Evolutionary conservation across 2,797 vertebrate species (phyloP), one percentile per base, ranked within the genome.

Genomic region (Enteromius argenteus): DNA sequence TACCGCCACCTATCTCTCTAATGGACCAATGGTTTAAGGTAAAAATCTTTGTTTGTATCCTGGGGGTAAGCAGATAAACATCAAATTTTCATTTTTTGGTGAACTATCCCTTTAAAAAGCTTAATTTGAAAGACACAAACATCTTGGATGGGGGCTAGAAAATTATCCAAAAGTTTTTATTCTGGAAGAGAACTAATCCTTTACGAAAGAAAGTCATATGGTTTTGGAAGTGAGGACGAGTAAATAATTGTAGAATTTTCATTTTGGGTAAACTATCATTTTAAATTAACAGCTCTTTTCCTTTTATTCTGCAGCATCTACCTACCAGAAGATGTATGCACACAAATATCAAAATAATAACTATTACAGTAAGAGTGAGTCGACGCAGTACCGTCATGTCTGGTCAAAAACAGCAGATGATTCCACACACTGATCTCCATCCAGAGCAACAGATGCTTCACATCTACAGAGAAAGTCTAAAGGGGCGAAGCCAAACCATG

Each of bases 261-360:
- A 9, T 39, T 68, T 58, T n/a, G 13, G 32, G 1, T 30, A 49
- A 79, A 39, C 27, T 23, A 5, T 19, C 35, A 0, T 86, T 76
- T 77, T n/a, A 49, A 75, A 4, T 14, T 1, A 58, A 58, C 23
- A 5, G 42, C 17, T 32, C 5, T 56, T 11, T 42, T 78, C 11
- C 27, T 0, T 84, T 83, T 87, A 30, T 86, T 85, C 90, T 91
- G 87, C 93, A 99, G 98, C 97, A 2, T 97, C 96, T 53, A 94
- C 94, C 74, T 98, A 95, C 94, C 96, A 97, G 94, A 95, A 93
- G 92, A 95, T 95, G 75, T 93, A 94, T 37, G 88, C 92, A 86
- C 93, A 95, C 81, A 96, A 92, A 92, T 96, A 91, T 88, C 94
- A 92, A 92, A 92, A 82, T 94, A 94, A 92, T 92, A 95, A 92